Percentiles rank a stretch among this genome's conserved stretches.
Evolutionary conservation across 1,140 invertebrate genomes (phyloP).

Genomic region (Heliconius nattereri): DNA sequence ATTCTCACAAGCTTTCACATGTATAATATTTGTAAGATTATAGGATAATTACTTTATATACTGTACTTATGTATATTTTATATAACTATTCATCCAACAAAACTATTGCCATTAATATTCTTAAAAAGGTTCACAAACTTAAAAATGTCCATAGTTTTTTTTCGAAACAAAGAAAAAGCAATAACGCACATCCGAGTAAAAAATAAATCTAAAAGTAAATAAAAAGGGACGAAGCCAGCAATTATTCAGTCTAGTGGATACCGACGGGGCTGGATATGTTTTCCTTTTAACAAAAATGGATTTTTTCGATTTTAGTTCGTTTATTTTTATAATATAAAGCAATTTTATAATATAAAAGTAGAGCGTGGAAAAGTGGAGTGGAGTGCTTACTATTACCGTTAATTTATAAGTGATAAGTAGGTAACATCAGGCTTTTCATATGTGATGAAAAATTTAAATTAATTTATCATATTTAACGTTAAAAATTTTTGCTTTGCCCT

Average conservation of each 20-base stretch:
- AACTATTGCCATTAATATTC: background rate
- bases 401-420: too few relatives aligned
- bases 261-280: slow-evolving; percentile 44
- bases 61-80: too few relatives aligned
- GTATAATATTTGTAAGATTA: too few relatives aligned
- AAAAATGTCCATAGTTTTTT: background rate
- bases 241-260: slow-evolving; percentile 51
- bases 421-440: too few relatives aligned
- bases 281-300: slow-evolving; percentile 37
- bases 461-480: too few relatives aligned
- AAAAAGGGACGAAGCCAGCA: slow-evolving; percentile 43
- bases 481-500: too few relatives aligned
- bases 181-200: slow-evolving; percentile 19
- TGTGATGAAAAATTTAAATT: too few relatives aligned
- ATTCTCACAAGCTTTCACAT: too few relatives aligned
- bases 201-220: slow-evolving; percentile 20
- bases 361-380: too few relatives aligned
- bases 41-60: too few relatives aligned
- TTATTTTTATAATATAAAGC: slow-evolving; percentile 6
- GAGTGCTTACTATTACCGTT: too few relatives aligned
- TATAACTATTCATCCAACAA: background rate
- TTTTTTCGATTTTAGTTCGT: background rate
- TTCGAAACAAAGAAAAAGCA: slow-evolving; percentile 28
- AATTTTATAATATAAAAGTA: background rate
- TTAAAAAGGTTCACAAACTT: background rate